These are phyloP conservation scores for Epicampocera succincta DNA, from an alignment of 2,888 invertebrate species.

Conservation along the genomic window DNA sequence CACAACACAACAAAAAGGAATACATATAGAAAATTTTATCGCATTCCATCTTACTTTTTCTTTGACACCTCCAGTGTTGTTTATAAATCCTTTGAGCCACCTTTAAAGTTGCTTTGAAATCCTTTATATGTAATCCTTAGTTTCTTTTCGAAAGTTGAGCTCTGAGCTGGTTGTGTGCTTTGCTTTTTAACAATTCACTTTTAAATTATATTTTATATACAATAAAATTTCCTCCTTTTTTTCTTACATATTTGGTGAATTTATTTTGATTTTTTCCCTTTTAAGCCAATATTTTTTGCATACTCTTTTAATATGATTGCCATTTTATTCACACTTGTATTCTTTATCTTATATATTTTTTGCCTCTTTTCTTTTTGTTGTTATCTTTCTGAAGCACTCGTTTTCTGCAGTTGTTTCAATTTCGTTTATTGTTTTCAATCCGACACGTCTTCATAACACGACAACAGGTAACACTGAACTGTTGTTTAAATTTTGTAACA, in stretches of 20 bases:
- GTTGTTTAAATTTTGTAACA: slow-evolving; percentile 59
- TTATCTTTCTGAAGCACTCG: slow-evolving; percentile 23
- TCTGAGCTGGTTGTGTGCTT: background rate
- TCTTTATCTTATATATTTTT: slow-evolving; percentile 29
- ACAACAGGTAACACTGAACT: slow-evolving; percentile 78
- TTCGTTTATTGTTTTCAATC: slow-evolving; percentile 21
- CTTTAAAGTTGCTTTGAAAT: background rate
- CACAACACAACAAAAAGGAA: background rate
- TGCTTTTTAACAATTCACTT: slow-evolving; percentile 4
- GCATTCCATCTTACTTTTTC: slow-evolving; percentile 33
- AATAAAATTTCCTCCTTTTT: background rate
- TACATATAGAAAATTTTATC: background rate
- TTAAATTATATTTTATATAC: background rate
- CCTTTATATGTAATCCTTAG: slow-evolving; percentile 23
- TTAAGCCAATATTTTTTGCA: slow-evolving; percentile 47
- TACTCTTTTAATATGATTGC: slow-evolving; percentile 42
- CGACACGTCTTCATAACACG: slow-evolving; percentile 74
- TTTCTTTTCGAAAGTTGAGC: background rate
- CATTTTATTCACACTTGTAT: slow-evolving; percentile 40
- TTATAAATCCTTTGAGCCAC: background rate
- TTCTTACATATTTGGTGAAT: background rate
- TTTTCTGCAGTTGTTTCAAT: slow-evolving; percentile 37
- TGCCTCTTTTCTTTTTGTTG: slow-evolving; percentile 49
- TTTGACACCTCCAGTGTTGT: background rate
- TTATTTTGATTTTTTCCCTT: slow-evolving; percentile 11